Base-by-base conservation (phyloP, 2,888 invertebrate species). In the Eupithecia tripunctaria region DNA sequence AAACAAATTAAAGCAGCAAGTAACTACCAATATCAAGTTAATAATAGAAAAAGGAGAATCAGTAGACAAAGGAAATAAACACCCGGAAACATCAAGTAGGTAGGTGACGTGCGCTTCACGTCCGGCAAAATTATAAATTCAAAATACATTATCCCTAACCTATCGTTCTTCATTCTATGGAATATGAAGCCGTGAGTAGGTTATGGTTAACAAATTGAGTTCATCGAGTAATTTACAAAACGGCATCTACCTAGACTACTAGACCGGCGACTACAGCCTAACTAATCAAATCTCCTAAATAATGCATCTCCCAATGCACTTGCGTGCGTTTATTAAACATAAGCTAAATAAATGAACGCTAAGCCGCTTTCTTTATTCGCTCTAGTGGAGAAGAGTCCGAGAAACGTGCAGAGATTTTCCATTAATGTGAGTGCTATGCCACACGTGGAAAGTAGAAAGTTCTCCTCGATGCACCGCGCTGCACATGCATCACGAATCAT, bases 371-470 rank as follows among this genome's bases (percentile, higher is more conserved):
- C 94, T 89, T 92, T 86, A 85, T 85, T 84, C 89, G 92, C 90
- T 93, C 92, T 89, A 91, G 86, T 92, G 90, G 86, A 89, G 89
- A 89, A 78, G 84, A 89, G 89, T 89, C 86, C 85, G 84, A 89
- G 90, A 91, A 91, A 93, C 89, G 88, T 88, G 88, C 89, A 85
- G 85, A 91, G 93, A 92, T 92, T 93, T 92, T 92, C 93, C 90
- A 89, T 91, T 90, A 91, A 90, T 89, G 86, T 85, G 86, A 85
- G 85, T 86, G 88, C 90, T 88, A 85, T 85, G 85, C 85, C 84
- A 88, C 85, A 85, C 87, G 87, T 91, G 89, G 93, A 94, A 94
- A 94, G 94, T 94, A 91, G 94, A 94, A 94, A 94, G 94, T 92
- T 88, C 85, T 88, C 86, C 89, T 88, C 93, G 91, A 92, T 86